phyloP scores from a whole-genome alignment of 2,888 invertebrate genomes.

The Caenorhabditis sp. region DNA sequence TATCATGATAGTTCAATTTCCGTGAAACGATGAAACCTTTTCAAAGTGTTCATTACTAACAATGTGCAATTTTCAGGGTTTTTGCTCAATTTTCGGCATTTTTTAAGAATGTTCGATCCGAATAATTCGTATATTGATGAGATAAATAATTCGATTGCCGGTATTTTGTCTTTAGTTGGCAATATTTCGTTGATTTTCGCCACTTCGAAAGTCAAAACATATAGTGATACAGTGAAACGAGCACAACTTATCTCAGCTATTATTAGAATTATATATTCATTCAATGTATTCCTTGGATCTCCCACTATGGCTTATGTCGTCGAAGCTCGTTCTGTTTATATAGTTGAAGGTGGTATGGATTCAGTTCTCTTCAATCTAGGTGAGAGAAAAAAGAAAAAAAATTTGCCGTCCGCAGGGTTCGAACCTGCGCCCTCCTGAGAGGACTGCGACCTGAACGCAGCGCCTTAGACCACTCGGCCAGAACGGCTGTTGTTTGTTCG shows the following conservation, averaged over 20 bases:
- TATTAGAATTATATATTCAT: slow-evolving; percentile 22
- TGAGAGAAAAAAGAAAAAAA: slow-evolving; percentile 7
- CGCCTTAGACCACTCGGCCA: slow-evolving; percentile 75
- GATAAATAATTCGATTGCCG: slow-evolving; percentile 17
- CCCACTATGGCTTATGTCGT: slow-evolving; percentile 32
- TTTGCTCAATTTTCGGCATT: background rate
- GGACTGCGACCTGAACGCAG: slow-evolving; percentile 82
- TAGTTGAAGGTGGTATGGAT: slow-evolving; percentile 31
- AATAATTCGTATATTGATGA: slow-evolving; percentile 14
- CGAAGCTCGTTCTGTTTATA: slow-evolving; percentile 32
- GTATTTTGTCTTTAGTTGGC: slow-evolving; percentile 13
- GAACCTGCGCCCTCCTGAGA: slow-evolving; percentile 60
- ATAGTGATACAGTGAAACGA: slow-evolving; percentile 16
- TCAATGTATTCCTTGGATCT: slow-evolving; percentile 12
- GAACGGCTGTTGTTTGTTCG: slow-evolving; percentile 4
- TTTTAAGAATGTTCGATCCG: background rate
- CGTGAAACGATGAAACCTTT: no score
- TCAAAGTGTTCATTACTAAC: no score
- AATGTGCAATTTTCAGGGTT: no score
- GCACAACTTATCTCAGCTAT: slow-evolving; percentile 14
- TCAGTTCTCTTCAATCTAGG: background rate
- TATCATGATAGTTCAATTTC: no score
- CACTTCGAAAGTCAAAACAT: slow-evolving; percentile 25
- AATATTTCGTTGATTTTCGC: slow-evolving; percentile 15
- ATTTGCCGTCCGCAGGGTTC: slow-evolving; percentile 51